Evolutionary conservation across 2,797 vertebrate species (phyloP), one percentile per base, ranked within the genome.

Genomic region (Pseudocheirus occidentalis): DNA sequence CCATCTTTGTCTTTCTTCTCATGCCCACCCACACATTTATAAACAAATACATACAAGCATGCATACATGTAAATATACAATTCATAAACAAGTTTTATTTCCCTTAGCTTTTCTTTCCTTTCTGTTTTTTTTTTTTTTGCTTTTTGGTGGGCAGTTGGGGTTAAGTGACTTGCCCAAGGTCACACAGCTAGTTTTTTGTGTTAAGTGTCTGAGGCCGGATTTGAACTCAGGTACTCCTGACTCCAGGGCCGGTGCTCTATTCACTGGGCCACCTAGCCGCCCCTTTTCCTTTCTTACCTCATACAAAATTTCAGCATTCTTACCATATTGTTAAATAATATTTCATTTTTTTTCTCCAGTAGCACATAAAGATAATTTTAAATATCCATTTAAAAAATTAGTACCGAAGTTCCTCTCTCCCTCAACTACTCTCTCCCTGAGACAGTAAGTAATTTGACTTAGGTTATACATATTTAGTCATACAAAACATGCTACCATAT

Each of bases 61-160:
- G 34, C 40, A 3, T 50, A 14, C 40, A 4, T 66, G 6, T 1
- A 3, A 14, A 24, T 52, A 57, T 56, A 31, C 14, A 90, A 92
- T 90, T 92, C 52, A 40, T 27, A n/a, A 11, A n/a, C 21, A 91
- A 92, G 46, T 94, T 59, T 94, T n/a, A n/a, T n/a, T n/a, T 66
- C 34, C 14, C 34, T 66, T 18, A n/a, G 34, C 14, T 66, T 66
- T 66, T 6, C 62, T 66, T 66, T n/a, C 34, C 34, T 5, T 18
- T n/a, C 11, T 31, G n/a, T n/a, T n/a, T n/a, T n/a, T n/a, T n/a
- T n/a, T n/a, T n/a, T n/a, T n/a, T n/a, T n/a, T n/a, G n/a, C n/a
- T n/a, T n/a, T n/a, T n/a, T n/a, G n/a, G n/a, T n/a, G n/a, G n/a
- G n/a, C n/a, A n/a, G n/a, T n/a, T n/a, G n/a, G n/a, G n/a, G n/a